Base-by-base conservation (phyloP, 2,113 vertebrate genomes). In the Psophia crepitans region DNA sequence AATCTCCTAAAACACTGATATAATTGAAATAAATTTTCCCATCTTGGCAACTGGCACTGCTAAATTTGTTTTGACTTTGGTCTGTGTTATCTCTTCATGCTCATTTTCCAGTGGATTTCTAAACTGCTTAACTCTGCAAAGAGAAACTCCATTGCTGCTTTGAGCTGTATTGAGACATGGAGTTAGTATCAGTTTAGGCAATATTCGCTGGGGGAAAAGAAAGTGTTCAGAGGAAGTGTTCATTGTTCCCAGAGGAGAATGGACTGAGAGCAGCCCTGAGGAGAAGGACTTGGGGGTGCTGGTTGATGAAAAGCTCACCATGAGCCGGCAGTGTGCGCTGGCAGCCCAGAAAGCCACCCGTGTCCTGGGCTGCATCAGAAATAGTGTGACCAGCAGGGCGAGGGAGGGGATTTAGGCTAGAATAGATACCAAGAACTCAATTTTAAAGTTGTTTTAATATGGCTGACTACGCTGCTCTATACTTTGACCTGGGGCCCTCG, bases 41-140 rank as follows among this genome's bases (percentile, higher is more conserved):
- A 2, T 14, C 18, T 60, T 68, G 46, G 28, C 46, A 66, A 11
- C 26, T 54, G 48, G 43, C 44, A 26, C 58, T 54, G 56, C 51
- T 93, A 22, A 81, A 74, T 16, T 83, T 86, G 26, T 49, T 80
- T 92, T 89, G 64, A 35, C 84, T 94, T 81, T 32, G 35, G 23
- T 81, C 57, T 89, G 14, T 70, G 1, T 84, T 94, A 41, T 46
- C 51, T 87, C 57, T 53, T 63, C 14, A 6, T 30, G 19, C 33
- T 64, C n/a, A 8, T 51, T 64, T 78, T 37, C 23, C 44, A 20
- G 28, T 37, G 19, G 53, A 2, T 74, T 58, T 63, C 33, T 86
- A 20, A 54, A 75, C 54, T 33, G 54, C n/a, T 30, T 73, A 53
- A 66, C 9, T 32, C 37, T 18, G 46, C 17, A 27, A 66, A 60